Base-by-base conservation (phyloP, 2,888 invertebrate genomes). In the Callyntrura guangdongensis region DNA sequence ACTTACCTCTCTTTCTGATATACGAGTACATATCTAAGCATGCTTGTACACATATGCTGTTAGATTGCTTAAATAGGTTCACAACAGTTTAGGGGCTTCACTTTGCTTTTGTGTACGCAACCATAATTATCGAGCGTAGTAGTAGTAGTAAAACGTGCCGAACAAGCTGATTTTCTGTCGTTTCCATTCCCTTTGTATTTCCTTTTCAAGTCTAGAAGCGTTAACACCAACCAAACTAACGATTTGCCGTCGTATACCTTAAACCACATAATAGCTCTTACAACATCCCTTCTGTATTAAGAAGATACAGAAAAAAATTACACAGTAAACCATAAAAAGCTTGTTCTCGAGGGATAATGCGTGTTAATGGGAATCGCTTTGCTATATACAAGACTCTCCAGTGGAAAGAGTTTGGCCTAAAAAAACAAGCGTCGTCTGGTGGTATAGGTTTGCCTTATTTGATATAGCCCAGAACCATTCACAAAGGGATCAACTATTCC, bases 351-450 rank as follows among this genome's bases (percentile, higher is more conserved):
- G 90, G 86, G 90, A 86, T 90, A 90, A 90, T 86, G 82, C 85
- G 89, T 90, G 90, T 47, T 90, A 90, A 90, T 90, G 86, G 86
- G 81, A 90, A 86, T 90, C 82, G 82, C 69, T 86, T 67, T 74
- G 67, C 45, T 64, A 22, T 49, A 25, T 82, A 79, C 83, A 27
- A 64, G 77, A 84, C 64, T 84, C 77, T 84, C 77, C 6, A 36
- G 36, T 36, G 36, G 36, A 36, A 36, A 36, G n/a, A n/a, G 36
- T 36, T 36, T 36, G 36, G 36, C 69, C 69, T 69, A 0, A 22
- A 22, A 22, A 22, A 36, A 36, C 6, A 36, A 36, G 36, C 36
- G 36, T 36, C 36, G 36, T 36, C 36, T 36, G 36, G 36, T 36
- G 36, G 36, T 2, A 36, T 36, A 36, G 36, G 36, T 36, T 36